These are phyloP conservation scores for Trichogramma pretiosum DNA, from an alignment of 1,140 invertebrate species.

Conservation along the genomic window DNA sequence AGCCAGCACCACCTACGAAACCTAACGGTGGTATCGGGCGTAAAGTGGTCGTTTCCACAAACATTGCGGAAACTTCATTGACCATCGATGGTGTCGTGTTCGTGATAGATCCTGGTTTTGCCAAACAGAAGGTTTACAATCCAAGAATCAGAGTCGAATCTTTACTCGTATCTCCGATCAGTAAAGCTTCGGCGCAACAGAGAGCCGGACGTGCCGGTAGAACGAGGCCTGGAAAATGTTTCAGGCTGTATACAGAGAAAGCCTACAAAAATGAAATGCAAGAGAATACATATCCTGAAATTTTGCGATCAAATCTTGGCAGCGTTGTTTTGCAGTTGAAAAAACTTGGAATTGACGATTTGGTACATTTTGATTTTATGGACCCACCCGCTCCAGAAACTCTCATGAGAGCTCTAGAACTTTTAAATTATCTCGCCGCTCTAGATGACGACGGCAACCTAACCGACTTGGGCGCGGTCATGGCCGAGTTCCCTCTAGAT, in stretches of 20 bases:
- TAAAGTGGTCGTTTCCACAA: slow-evolving; percentile 96
- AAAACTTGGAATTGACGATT: slow-evolving; percentile 97
- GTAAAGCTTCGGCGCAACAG: slow-evolving; percentile 98
- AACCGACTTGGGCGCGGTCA: slow-evolving; percentile 92
- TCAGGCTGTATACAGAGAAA: slow-evolving; percentile 96
- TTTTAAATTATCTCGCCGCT: slow-evolving; percentile 94
- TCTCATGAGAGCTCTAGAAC: slow-evolving; percentile 95
- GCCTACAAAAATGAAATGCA: slow-evolving; percentile 99
- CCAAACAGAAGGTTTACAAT: slow-evolving; percentile 98
- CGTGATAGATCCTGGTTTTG: slow-evolving; percentile 99
- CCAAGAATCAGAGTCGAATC: slow-evolving; percentile 96
- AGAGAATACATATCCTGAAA: slow-evolving; percentile 99
- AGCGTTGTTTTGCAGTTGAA: slow-evolving; percentile 97
- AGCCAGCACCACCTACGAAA: slow-evolving; percentile 85
- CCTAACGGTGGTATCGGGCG: slow-evolving; percentile 90
- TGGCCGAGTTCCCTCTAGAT: slow-evolving; percentile 99
- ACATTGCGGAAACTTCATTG: slow-evolving; percentile 98
- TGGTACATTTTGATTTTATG: slow-evolving; percentile 99
- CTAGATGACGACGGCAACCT: slow-evolving; percentile 95
- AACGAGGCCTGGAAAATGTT: slow-evolving; percentile 96
- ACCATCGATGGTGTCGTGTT: slow-evolving; percentile 99
- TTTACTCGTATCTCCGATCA: slow-evolving; percentile 94
- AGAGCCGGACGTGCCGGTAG: slow-evolving; percentile 93
- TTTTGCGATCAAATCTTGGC: slow-evolving; percentile 91
- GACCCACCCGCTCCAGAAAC: slow-evolving; percentile 99